These are phyloP conservation scores for Dermochelys coriacea DNA, from an alignment of 2,797 vertebrate species.

Conservation along the genomic window DNA sequence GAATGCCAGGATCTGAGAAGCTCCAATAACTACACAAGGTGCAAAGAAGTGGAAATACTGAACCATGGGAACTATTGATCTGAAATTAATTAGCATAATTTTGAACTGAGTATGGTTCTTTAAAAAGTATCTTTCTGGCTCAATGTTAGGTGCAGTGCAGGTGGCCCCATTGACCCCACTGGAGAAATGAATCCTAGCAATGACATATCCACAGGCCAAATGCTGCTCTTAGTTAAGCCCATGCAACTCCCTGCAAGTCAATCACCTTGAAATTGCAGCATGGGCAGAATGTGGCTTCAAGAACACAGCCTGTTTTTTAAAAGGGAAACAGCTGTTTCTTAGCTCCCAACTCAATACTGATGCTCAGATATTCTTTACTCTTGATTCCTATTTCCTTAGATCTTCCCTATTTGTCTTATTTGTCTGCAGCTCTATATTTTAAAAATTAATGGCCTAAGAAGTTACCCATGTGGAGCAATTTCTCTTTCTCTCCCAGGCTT, in stretches of 20 bases:
- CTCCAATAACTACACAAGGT: neutral
- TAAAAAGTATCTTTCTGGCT: neutral
- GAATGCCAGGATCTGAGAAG: neutral
- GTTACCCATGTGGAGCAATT: neutral
- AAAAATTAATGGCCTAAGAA: neutral
- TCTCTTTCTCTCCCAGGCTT: neutral
- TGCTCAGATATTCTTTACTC: neutral
- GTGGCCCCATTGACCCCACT: neutral
- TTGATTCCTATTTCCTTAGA: neutral
- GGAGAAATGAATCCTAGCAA: no score
- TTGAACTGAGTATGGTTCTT: neutral
- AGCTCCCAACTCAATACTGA: neutral
- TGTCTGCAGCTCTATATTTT: neutral
- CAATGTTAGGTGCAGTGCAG: neutral
- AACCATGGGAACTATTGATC: neutral
- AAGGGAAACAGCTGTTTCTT: neutral
- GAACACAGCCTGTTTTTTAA: neutral
- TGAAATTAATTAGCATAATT: neutral
- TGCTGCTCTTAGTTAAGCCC: neutral
- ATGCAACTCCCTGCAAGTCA: fast-evolving
- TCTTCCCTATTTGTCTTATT: neutral
- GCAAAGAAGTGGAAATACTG: neutral
- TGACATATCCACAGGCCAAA: neutral
- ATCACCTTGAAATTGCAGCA: neutral
- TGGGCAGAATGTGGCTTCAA: neutral